Conservation (phyloP, 2,797 vertebrate genomes). For the Sphenopsis melanotis region DNA sequence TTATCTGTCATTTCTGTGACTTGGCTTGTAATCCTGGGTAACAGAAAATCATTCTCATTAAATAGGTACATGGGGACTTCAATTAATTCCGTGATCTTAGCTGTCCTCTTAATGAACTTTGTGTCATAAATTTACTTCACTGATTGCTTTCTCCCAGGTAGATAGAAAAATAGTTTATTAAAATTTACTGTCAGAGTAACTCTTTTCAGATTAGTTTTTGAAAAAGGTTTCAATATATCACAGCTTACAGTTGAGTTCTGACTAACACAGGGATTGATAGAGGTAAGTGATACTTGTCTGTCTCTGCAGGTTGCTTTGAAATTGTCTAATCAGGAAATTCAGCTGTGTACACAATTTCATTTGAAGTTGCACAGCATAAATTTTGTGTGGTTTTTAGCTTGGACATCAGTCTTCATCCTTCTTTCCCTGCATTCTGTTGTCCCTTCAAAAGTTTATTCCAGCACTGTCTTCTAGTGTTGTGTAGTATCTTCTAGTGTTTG, state of each 20-base stretch:
- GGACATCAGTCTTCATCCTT: background rate
- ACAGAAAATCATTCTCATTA: conserved; percentile 73
- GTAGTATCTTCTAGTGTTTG: background rate
- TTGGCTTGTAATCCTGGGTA: conserved; percentile 50
- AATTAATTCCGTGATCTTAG: conserved; percentile 64
- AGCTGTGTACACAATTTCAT: background rate
- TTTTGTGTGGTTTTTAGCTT: background rate
- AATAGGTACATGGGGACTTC: conserved; percentile 45
- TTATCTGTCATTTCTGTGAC: conserved; percentile 57
- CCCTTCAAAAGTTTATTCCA: background rate
- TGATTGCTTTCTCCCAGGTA: background rate
- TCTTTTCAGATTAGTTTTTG: background rate
- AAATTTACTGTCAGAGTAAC: background rate
- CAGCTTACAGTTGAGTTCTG: background rate
- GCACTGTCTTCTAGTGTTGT: background rate
- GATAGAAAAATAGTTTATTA: conserved; percentile 37
- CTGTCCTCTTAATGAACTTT: conserved; percentile 63
- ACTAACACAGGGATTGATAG: background rate
- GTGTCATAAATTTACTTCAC: conserved; percentile 51
- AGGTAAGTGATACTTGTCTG: background rate
- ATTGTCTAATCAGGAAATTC: background rate
- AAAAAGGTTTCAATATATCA: background rate
- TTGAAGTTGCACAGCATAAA: background rate
- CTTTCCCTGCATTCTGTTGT: background rate
- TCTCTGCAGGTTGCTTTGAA: background rate